Percentiles rank a stretch among this genome's conserved stretches.
phyloP scores from a whole-genome alignment of 2,888 invertebrate species.

The Cerastis leucographa region DNA sequence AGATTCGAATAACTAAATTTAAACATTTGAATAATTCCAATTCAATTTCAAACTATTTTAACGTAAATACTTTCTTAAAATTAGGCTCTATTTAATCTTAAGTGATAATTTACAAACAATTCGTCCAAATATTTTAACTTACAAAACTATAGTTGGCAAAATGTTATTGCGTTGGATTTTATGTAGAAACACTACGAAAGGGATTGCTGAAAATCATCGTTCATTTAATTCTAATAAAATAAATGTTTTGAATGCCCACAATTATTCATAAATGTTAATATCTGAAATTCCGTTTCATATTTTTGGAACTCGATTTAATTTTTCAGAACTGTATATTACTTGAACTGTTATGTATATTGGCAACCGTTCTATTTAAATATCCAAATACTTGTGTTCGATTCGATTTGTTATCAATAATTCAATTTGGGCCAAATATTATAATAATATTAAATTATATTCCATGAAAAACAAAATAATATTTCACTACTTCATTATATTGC shows the following conservation, averaged over 20 bases:
- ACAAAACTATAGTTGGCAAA: conserved; percentile 38
- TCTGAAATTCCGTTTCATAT: background rate
- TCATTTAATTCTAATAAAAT: background rate
- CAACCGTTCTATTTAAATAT: too few relatives aligned
- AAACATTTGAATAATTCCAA: conserved; percentile 19
- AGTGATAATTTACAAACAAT: conserved; percentile 33
- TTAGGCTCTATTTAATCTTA: conserved; percentile 30
- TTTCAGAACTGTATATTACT: background rate
- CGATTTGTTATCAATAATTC: too few relatives aligned
- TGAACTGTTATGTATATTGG: too few relatives aligned
- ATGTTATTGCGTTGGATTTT: conserved; percentile 47
- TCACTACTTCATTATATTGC: too few relatives aligned
- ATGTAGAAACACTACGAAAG: conserved; percentile 44
- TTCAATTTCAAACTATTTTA: conserved; percentile 20
- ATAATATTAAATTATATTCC: background rate
- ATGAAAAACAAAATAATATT: background rate
- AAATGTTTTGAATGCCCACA: background rate
- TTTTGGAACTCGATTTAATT: background rate
- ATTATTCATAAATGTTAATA: too few relatives aligned
- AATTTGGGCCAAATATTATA: too few relatives aligned
- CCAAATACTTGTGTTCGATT: too few relatives aligned
- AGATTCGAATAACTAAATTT: conserved; percentile 1
- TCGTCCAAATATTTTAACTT: conserved; percentile 25
- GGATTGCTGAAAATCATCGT: background rate
- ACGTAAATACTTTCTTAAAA: conserved; percentile 34